Evolutionary conservation across 2,113 vertebrate genomes (phyloP).

Genomic region (Antennarius striatus): DNA sequence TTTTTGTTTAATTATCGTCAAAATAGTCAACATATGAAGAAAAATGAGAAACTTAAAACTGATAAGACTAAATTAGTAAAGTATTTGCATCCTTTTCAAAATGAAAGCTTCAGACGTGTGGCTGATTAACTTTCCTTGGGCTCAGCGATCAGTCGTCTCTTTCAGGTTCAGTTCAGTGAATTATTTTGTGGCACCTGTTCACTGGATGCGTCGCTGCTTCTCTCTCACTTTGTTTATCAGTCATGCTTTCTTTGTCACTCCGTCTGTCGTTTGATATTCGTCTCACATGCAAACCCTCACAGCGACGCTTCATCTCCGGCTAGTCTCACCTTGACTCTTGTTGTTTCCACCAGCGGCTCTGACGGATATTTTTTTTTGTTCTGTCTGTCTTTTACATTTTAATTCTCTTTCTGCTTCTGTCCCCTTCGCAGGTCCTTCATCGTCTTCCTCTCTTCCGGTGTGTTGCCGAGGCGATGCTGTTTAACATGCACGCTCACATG

Average conservation of each 20-base stretch:
- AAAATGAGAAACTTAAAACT: too few species aligned
- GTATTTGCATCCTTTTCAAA: too few species aligned
- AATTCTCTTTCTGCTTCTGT: slow-evolving; percentile 18
- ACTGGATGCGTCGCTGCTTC: slow-evolving; percentile 24
- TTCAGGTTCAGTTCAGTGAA: too few species aligned
- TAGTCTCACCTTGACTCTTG: slow-evolving; percentile 48
- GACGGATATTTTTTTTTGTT: slow-evolving; percentile 1
- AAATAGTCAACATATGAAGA: too few species aligned
- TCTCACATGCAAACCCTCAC: slow-evolving; percentile 37
- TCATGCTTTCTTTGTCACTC: slow-evolving; percentile 47
- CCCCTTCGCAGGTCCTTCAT: slow-evolving; percentile 51
- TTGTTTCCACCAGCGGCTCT: slow-evolving; percentile 19
- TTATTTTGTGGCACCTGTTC: neutral
- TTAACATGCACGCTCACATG: slow-evolving; percentile 47
- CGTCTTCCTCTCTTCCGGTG: slow-evolving; percentile 36
- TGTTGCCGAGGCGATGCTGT: slow-evolving; percentile 23
- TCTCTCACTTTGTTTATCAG: slow-evolving; percentile 38
- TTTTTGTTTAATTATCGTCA: too few species aligned
- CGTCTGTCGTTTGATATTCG: slow-evolving; percentile 49
- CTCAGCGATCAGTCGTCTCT: too few species aligned
- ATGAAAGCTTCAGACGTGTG: too few species aligned
- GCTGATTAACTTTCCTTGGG: too few species aligned
- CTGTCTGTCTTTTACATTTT: slow-evolving; percentile 19
- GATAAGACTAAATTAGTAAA: too few species aligned
- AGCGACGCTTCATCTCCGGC: neutral